Evolutionary conservation across 2,888 invertebrate genomes (phyloP).

Genomic region (Lucinisca nassula): DNA sequence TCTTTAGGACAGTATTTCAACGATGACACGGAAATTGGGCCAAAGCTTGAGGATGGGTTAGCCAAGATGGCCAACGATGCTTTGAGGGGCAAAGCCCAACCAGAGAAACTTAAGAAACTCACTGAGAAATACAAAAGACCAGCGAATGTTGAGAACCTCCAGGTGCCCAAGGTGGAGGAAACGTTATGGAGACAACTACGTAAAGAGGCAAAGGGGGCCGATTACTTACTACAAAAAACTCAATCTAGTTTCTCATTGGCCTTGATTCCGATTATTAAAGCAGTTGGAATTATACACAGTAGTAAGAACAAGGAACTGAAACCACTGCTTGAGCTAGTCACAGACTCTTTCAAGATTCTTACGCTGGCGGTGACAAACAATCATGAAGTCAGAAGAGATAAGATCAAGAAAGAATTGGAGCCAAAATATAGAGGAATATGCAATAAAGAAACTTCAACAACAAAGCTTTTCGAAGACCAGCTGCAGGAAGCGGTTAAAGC

Average conservation of each 20-base stretch:
- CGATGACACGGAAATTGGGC: no score
- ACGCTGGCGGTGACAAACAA: not conserved
- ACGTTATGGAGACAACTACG: not conserved
- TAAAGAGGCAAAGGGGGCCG: not conserved
- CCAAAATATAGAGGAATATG: not conserved
- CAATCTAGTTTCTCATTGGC: not conserved
- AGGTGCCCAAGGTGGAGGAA: not conserved
- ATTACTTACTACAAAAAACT: not conserved
- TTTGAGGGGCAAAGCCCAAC: no score
- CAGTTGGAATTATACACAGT: not conserved
- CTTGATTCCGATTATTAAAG: not conserved
- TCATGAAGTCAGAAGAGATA: not conserved
- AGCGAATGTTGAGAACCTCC: not conserved
- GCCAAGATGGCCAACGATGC: no score
- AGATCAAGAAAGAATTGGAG: not conserved
- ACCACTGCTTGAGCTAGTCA: not conserved
- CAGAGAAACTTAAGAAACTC: no score
- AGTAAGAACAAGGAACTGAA: not conserved
- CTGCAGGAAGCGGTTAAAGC: not conserved
- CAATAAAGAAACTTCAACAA: not conserved
- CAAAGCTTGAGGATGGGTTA: no score
- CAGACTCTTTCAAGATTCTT: not conserved
- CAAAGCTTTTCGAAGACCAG: not conserved
- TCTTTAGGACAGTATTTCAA: no score
- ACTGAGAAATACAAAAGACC: not conserved